These are phyloP conservation scores for Centropyge bicolor DNA, from an alignment of 2,797 vertebrate species.

Conservation along the genomic window DNA sequence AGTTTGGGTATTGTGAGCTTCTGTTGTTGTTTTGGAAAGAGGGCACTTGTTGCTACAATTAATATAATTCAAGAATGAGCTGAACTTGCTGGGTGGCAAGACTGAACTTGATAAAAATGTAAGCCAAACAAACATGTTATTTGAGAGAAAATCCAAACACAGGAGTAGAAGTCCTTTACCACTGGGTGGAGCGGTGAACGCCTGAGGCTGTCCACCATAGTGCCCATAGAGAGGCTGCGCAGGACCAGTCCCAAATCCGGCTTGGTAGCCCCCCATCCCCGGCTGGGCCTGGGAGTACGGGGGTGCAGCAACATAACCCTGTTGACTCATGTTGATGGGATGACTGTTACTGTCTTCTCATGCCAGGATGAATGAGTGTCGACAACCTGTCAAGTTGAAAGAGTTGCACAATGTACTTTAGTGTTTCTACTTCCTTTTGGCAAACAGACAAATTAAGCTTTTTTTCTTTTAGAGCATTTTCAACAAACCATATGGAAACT, in stretches of 20 bases:
- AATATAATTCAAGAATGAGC: neutral
- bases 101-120: constrained; percentile 11
- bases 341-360: constrained; percentile 75
- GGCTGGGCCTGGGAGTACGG: constrained; percentile 94
- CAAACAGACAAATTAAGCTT: no score
- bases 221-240: constrained; percentile 89
- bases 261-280: constrained; percentile 90
- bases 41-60: neutral
- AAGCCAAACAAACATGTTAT: neutral
- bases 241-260: constrained; percentile 84
- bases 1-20: neutral
- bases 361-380: constrained; percentile 72
- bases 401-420: neutral
- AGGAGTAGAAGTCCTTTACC: constrained; percentile 77
- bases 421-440: neutral
- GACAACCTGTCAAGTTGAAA: constrained; percentile 61
- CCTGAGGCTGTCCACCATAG: constrained; percentile 86
- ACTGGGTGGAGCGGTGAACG: constrained; percentile 81
- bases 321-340: constrained; percentile 91
- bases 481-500: neutral
- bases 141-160: neutral
- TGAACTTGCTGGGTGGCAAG: constrained; percentile 1
- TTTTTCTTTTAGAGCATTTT: no score
- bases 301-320: constrained; percentile 94
- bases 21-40: neutral